A percentile compares a stretch with the other conserved stretches of the same genome.
phyloP scores from a whole-genome alignment of 2,113 vertebrate genomes.

The Sylvietta virens region DNA sequence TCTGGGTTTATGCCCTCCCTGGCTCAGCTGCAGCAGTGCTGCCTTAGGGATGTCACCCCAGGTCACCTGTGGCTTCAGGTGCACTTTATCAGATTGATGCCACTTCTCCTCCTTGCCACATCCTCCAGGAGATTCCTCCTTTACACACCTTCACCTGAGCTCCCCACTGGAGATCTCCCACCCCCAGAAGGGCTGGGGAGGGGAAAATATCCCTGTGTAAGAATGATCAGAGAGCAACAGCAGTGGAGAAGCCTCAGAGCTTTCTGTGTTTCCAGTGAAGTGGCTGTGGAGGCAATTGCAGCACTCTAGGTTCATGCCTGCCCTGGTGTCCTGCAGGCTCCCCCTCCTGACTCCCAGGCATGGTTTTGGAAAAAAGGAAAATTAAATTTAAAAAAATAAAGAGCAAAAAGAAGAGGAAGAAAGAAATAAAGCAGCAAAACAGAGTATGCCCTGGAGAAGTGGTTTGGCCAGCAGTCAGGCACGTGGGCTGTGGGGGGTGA shows the following conservation, averaged over 20 bases:
- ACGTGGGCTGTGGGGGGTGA: rapidly evolving
- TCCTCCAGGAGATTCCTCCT: background rate
- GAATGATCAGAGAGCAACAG: background rate
- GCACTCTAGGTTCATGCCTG: background rate
- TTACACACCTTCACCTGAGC: background rate
- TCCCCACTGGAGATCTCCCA: background rate
- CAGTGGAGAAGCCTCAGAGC: background rate
- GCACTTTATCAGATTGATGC: background rate
- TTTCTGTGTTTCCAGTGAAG: background rate
- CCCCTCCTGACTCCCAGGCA: background rate
- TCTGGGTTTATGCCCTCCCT: background rate
- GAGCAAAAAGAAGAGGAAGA: background rate
- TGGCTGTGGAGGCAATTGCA: background rate
- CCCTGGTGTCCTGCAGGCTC: background rate
- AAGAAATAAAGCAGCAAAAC: background rate
- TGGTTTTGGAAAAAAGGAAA: background rate
- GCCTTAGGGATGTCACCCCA: background rate
- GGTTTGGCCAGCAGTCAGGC: background rate
- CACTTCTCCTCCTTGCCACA: background rate
- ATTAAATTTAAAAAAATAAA: background rate
- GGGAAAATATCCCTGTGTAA: background rate
- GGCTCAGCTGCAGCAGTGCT: background rate
- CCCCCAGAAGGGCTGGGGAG: background rate
- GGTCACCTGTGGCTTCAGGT: background rate
- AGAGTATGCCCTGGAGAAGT: background rate